These are phyloP conservation scores for Heterodera filipjevi DNA, from an alignment of 2,888 invertebrate species.

Conservation along the genomic window DNA sequence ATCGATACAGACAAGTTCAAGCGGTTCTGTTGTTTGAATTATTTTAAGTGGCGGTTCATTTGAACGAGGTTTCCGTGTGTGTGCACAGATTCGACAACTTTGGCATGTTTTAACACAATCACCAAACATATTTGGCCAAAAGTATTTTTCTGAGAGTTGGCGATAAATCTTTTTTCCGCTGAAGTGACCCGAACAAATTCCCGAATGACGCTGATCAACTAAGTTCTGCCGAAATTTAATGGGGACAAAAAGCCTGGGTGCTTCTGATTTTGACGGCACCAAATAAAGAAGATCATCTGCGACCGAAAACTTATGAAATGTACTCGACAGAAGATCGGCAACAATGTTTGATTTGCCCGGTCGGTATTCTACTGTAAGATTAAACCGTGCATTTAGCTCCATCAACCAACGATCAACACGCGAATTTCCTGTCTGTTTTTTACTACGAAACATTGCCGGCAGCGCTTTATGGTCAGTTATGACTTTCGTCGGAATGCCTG, in stretches of 20 bases:
- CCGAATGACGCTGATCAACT: constrained; percentile 36
- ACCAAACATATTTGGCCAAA: constrained; percentile 34
- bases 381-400: constrained; percentile 18
- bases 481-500: constrained; percentile 21
- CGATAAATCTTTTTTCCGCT: constrained; percentile 33
- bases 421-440: constrained; percentile 16
- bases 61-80: constrained; percentile 7
- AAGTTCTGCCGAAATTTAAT: no score
- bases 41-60: constrained; percentile 34
- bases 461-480: constrained; percentile 27
- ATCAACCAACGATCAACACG: constrained; percentile 22
- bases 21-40: constrained; percentile 15
- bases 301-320: background rate
- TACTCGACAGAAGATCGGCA: constrained; percentile 19
- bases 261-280: background rate
- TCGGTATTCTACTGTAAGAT: constrained; percentile 14
- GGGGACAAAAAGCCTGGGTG: constrained; percentile 25
- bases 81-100: constrained; percentile 37
- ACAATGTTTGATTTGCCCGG: constrained; percentile 16
- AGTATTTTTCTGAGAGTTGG: constrained; percentile 29
- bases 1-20: constrained; percentile 39
- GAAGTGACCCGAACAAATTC: constrained; percentile 39
- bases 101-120: constrained; percentile 17
- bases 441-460: constrained; percentile 31
- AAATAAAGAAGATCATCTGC: background rate